Base-by-base conservation (phyloP, 1,140 invertebrate genomes). In the Dendrolimus punctatus region DNA sequence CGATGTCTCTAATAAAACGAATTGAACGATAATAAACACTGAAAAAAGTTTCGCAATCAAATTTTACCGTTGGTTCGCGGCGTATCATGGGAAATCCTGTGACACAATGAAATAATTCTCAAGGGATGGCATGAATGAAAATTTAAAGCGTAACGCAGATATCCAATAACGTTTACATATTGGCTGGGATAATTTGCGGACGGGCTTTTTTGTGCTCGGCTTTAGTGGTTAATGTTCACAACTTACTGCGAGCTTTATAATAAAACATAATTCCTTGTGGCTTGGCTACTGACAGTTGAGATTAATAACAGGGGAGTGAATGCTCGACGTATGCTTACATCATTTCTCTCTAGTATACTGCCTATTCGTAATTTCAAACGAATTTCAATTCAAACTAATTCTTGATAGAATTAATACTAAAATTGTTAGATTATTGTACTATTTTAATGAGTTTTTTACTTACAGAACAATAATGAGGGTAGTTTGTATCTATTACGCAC, bases 291-390 rank as follows among this genome's bases (percentile, higher is more conserved):
- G 65, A 66, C 69, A 70, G 69, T 76, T 63, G 74, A 76, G 73
- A 80, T 80, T 78, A 75, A 80, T 80, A 71, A 75, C 66, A 71
- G 60, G 68, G 73, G 66, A 54, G 64, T 68, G 52, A 53, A 54
- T 43, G 40, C 45, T 47, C 42, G 44, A 54, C 40, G 41, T 57
- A 49, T 53, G n/a, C 40, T 68, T 41, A 69, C 60, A 66, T 23
- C 23, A 23, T 23, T 23, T 23, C 23, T 23, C 23, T 23, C 23
- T 3, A 23, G 23, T 3, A 23, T 23, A 23, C 23, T 23, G 23
- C 23, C 23, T 23, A 23, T 23, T 23, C 23, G 23, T 3, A 23
- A 23, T 23, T 23, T 23, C 23, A 23, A 23, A 23, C 3, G 23
- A 23, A 23, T 1, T 23, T 23, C 3, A 23, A 23, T 23, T 23